phyloP scores from a whole-genome alignment of 2,113 vertebrate genomes.

The Bujurquina vittata region DNA sequence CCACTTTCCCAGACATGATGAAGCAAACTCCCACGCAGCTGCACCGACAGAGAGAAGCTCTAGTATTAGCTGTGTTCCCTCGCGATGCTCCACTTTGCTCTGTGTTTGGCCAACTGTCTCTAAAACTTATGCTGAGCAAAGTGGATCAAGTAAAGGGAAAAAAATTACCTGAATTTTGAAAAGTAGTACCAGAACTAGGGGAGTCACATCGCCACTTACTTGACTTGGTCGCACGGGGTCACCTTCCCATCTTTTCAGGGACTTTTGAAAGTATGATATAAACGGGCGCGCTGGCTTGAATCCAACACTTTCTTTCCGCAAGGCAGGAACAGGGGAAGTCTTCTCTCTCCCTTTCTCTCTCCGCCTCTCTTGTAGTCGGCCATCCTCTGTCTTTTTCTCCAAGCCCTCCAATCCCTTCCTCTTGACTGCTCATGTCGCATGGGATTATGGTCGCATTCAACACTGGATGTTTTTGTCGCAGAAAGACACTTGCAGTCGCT shows the following conservation, averaged over 20 bases:
- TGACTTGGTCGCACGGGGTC: background rate
- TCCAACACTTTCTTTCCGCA: constrained; percentile 24
- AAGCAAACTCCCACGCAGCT: constrained; percentile 56
- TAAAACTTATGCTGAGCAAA: constrained; percentile 29
- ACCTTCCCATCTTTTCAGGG: constrained; percentile 7
- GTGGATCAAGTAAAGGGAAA: constrained; percentile 15
- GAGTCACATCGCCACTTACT: background rate
- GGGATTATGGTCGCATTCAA: constrained; percentile 70
- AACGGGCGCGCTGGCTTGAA: constrained; percentile 46
- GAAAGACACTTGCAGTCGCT: constrained; percentile 51
- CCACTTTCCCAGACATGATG: constrained; percentile 39
- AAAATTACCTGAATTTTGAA: constrained; percentile 18
- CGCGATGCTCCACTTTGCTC: constrained; percentile 36
- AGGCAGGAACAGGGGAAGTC: constrained; percentile 9
- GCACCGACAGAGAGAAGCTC: constrained; percentile 44
- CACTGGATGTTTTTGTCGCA: constrained; percentile 66
- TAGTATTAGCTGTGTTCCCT: constrained; percentile 36
- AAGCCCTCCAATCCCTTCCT: constrained; percentile 70
- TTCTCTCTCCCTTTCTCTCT: constrained; percentile 21
- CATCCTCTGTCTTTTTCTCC: constrained; percentile 64
- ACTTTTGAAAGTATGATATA: constrained; percentile 33
- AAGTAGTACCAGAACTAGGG: background rate
- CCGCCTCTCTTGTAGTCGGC: constrained; percentile 32
- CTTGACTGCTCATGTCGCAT: constrained; percentile 75
- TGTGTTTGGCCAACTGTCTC: constrained; percentile 39